phyloP scores from a whole-genome alignment of 2,888 invertebrate species.

The Papilio protenor region DNA sequence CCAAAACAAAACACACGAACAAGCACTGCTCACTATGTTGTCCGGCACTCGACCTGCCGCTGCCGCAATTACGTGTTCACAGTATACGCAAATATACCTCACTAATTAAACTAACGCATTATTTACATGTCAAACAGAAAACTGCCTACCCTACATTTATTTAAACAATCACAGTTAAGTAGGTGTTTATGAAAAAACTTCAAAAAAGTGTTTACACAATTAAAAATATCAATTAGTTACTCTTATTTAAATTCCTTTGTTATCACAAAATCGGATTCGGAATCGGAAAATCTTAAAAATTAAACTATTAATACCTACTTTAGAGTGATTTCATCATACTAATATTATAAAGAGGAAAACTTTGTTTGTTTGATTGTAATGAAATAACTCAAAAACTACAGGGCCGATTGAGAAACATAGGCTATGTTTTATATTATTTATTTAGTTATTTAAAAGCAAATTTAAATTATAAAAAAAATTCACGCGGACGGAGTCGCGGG shows the following conservation, averaged over 20 bases:
- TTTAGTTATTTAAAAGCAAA: no score
- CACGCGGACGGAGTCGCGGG: no score
- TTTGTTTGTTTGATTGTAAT: no score
- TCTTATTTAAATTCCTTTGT: background rate
- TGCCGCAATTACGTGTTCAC: background rate
- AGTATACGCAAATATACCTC: background rate
- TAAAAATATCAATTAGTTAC: background rate
- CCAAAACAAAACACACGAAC: background rate
- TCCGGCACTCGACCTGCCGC: background rate
- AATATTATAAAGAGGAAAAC: no score
- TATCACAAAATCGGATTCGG: no score
- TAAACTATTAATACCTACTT: background rate
- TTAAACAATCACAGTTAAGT: background rate
- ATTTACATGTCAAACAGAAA: constrained; percentile 11
- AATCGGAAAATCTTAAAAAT: no score
- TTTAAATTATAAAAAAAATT: no score
- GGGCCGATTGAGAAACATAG: no score
- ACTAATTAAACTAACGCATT: background rate
- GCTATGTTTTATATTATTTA: no score
- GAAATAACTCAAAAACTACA: no score
- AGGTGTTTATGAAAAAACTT: background rate
- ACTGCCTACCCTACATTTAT: background rate
- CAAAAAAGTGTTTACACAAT: background rate
- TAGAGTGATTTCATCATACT: no score
- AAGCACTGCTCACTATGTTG: background rate